These are phyloP conservation scores for Nomada goodeniana DNA, from an alignment of 2,888 invertebrate species.

Conservation along the genomic window DNA sequence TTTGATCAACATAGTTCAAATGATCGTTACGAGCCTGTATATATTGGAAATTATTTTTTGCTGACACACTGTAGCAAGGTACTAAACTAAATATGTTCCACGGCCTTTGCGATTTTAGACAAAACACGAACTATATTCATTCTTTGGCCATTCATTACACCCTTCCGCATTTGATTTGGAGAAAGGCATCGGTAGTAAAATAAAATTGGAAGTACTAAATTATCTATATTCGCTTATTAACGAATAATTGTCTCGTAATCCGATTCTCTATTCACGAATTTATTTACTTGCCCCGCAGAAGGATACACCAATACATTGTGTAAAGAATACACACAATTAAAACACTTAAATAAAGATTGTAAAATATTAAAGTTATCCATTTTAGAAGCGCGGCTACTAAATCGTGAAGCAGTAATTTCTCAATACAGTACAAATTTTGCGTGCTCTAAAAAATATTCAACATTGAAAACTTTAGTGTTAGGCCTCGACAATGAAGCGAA, in stretches of 20 bases:
- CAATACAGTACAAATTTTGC: not conserved
- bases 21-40: too few species aligned
- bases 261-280: not conserved
- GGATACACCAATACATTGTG: conserved; percentile 4
- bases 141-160: not conserved
- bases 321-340: conserved; percentile 32
- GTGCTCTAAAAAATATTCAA: not conserved
- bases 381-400: not conserved
- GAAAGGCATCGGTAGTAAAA: too few species aligned
- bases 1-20: not conserved
- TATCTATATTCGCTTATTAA: not conserved
- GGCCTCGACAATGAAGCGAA: not conserved
- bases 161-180: not conserved
- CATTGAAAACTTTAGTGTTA: not conserved
- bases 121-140: not conserved
- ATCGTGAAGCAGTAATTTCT: not conserved
- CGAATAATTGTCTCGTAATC: not conserved
- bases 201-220: too few species aligned
- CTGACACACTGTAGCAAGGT: not conserved
- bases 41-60: not conserved
- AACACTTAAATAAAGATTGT: conserved; percentile 1
- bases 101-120: conserved; percentile 12
- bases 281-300: not conserved
- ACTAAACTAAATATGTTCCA: not conserved
- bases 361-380: conserved; percentile 5